Evolutionary conservation across 2,888 invertebrate genomes (phyloP).

Genomic region (Caenorhabditis plicata): DNA sequence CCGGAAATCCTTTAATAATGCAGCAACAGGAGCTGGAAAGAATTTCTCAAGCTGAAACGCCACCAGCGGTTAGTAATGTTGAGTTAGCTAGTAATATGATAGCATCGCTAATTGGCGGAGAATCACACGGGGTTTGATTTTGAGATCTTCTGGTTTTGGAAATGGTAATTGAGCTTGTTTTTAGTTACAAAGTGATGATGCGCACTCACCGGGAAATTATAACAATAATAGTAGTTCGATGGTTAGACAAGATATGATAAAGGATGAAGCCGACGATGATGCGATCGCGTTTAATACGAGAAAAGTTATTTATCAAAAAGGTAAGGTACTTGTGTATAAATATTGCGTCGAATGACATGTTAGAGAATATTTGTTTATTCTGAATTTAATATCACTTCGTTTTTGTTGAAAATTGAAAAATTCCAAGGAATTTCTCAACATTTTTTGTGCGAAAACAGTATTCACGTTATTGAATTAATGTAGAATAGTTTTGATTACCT

Average conservation of each 20-base stretch:
- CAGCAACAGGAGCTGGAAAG: slow-evolving; percentile 52
- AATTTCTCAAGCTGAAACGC: slow-evolving; percentile 54
- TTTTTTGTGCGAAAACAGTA: too few relatives aligned
- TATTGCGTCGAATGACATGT: too few relatives aligned
- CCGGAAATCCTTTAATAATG: slow-evolving; percentile 15
- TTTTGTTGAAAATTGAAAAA: too few relatives aligned
- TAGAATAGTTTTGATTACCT: too few relatives aligned
- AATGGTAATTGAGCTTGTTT: background rate
- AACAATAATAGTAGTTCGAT: slow-evolving; percentile 16
- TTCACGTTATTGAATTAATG: too few relatives aligned
- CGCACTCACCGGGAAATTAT: slow-evolving; percentile 34
- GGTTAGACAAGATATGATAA: slow-evolving; percentile 28
- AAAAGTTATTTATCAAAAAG: slow-evolving; percentile 12
- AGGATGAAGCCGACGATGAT: slow-evolving; percentile 30
- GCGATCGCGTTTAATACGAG: too few relatives aligned
- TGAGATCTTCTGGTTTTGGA: background rate
- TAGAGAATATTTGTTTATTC: too few relatives aligned
- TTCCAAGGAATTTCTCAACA: too few relatives aligned
- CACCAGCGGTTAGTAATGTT: slow-evolving; percentile 58
- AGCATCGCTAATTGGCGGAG: slow-evolving; percentile 50
- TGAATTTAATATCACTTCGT: too few relatives aligned
- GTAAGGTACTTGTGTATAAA: too few relatives aligned
- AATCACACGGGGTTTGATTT: slow-evolving; percentile 4
- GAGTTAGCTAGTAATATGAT: slow-evolving; percentile 55
- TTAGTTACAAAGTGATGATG: background rate